Evolutionary conservation across 2,888 invertebrate genomes (phyloP).

Genomic region (Podabrus alpinus): DNA sequence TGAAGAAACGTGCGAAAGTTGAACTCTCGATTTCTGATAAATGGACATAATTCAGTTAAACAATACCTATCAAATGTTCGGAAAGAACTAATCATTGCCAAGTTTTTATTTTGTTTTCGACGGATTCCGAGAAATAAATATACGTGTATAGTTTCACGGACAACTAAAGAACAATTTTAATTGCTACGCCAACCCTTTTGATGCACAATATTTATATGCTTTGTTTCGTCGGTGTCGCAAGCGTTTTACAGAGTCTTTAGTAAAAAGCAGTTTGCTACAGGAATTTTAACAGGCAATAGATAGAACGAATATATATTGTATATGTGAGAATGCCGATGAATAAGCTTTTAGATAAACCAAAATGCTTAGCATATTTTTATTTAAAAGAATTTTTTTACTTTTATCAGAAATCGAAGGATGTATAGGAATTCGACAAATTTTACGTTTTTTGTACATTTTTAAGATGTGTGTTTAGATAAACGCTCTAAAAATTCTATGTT

Average conservation of each 20-base stretch:
- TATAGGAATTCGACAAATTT: conserved; percentile 8
- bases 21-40: not conserved
- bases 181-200: conserved; percentile 23
- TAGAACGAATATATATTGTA: conserved; percentile 27
- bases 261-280: conserved; percentile 32
- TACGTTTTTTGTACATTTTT: not conserved
- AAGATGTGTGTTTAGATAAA: conserved; percentile 3
- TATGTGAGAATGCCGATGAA: conserved; percentile 33
- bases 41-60: not conserved
- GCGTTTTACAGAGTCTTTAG: conserved; percentile 31
- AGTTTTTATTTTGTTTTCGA: not conserved
- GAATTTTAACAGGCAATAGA: conserved; percentile 40
- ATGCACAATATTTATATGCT: conserved; percentile 3
- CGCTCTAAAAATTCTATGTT: not conserved
- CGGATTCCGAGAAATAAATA: conserved; percentile 7
- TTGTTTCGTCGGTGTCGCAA: conserved; percentile 26
- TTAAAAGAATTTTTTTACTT: conserved; percentile 14
- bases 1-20: not conserved
- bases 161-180: conserved; percentile 29
- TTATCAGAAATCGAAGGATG: conserved; percentile 13
- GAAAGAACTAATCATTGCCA: not conserved
- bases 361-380: conserved; percentile 29
- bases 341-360: conserved; percentile 26
- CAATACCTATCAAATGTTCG: not conserved
- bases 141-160: conserved; percentile 5